phyloP scores from a whole-genome alignment of 2,888 invertebrate species.

The Drosophila koepferae region DNA sequence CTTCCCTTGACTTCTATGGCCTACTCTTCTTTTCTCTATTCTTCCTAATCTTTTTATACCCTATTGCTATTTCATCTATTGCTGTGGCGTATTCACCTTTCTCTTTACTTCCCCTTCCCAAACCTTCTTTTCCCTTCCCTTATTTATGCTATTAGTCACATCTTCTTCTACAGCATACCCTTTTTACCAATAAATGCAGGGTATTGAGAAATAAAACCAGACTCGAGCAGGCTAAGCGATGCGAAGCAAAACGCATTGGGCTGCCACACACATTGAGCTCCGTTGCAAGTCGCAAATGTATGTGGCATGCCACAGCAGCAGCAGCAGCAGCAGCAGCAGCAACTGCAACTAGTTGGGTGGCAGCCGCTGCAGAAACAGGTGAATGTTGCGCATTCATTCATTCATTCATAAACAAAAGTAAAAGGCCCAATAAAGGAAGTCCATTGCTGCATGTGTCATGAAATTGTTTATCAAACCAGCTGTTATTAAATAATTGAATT shows the following conservation, averaged over 20 bases:
- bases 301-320: constrained; percentile 49
- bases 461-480: constrained; percentile 16
- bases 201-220: constrained; percentile 33
- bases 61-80: too few relatives aligned
- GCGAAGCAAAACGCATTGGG: constrained; percentile 31
- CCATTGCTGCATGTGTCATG: constrained; percentile 41
- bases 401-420: constrained; percentile 65
- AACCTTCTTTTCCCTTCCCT: not conserved
- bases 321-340: constrained; percentile 13
- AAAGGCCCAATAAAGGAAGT: constrained; percentile 67
- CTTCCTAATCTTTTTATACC: too few relatives aligned
- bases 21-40: not conserved
- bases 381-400: constrained; percentile 66
- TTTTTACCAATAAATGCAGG: not conserved
- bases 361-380: constrained; percentile 29
- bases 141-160: not conserved
- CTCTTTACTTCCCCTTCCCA: not conserved
- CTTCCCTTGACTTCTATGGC: not conserved
- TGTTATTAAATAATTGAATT: constrained; percentile 12
- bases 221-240: constrained; percentile 31
- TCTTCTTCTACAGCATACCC: not conserved
- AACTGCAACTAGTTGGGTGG: constrained; percentile 49
- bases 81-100: not conserved
- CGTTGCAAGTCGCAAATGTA: constrained; percentile 22
- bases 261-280: constrained; percentile 29